These are phyloP conservation scores for Oriolus oriolus DNA, from an alignment of 2,113 vertebrate genomes.

Conservation along the genomic window DNA sequence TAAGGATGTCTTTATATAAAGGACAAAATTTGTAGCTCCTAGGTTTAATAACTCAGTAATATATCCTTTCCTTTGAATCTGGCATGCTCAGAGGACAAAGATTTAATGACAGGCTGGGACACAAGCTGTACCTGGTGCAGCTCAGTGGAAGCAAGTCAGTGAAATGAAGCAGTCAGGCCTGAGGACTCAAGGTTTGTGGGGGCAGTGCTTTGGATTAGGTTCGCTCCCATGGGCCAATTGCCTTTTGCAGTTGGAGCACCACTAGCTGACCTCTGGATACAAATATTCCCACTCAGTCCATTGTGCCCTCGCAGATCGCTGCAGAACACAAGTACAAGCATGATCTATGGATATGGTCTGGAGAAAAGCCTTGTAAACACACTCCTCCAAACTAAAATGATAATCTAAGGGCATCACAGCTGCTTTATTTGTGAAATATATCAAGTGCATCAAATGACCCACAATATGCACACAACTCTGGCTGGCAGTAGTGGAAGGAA, in stretches of 20 bases:
- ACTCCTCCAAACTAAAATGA: not conserved
- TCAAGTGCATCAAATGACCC: not conserved
- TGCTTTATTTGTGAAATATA: not conserved
- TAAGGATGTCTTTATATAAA: not conserved
- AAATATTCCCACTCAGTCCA: not conserved
- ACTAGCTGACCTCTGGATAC: not conserved
- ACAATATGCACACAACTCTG: not conserved
- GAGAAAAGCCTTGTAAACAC: not conserved
- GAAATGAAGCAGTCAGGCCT: not conserved
- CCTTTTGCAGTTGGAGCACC: not conserved
- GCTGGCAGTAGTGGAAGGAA: not conserved
- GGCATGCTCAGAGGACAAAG: not conserved
- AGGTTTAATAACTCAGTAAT: not conserved
- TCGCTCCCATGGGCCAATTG: not conserved
- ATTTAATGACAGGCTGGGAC: not conserved
- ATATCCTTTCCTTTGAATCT: not conserved
- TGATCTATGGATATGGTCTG: not conserved
- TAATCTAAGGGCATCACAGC: not conserved
- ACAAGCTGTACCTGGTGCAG: not conserved
- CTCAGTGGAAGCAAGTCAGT: not conserved
- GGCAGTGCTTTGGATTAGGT: not conserved
- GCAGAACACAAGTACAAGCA: not conserved
- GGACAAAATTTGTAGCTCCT: not conserved
- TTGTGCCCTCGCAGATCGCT: accelerated
- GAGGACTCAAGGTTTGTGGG: not conserved